Evolutionary conservation across 2,888 invertebrate genomes (phyloP), one percentile per base, ranked within the genome.

Genomic region (Dolichopus griseipennis): DNA sequence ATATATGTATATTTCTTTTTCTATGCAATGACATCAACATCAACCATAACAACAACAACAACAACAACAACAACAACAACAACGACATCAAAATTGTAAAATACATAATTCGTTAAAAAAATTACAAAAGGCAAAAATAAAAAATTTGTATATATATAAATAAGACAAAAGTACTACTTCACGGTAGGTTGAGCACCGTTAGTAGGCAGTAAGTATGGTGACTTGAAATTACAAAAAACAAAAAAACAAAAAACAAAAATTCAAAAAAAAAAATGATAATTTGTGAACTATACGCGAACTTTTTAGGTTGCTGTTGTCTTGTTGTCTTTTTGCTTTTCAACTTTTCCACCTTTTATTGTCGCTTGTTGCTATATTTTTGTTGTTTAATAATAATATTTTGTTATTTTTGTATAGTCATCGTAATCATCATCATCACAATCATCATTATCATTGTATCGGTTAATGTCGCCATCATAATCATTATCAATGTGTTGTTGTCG

Each of bases 101-200:
- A 52, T 18, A 52, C 18, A 52, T 18, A 52, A 52, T 52, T 52
- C n/a, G 15, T 52, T n/a, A n/a, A n/a, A 52, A 52, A 52, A 52
- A 52, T 7, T 8, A 52, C 9, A 52, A 52, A n/a, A n/a, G n/a
- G n/a, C 18, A 52, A 52, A 52, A 52, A 52, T 4, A 18, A 52
- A 52, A 52, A 52, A n/a, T n/a, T n/a, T n/a, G n/a, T n/a, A n/a
- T n/a, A n/a, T n/a, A n/a, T n/a, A n/a, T n/a, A 52, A 18, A 18
- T 12, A 15, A 52, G 18, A 52, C 52, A 52, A 52, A 52, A 52
- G 27, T 27, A 27, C 27, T 52, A 18, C 52, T 52, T 52, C 52
- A 52, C n/a, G 52, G 52, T 52, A 52, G 52, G 52, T 52, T 52
- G 52, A 52, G 52, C 52, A 52, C 52, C 52, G 52, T 52, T 52